phyloP scores from a whole-genome alignment of 2,797 vertebrate genomes.

The Anas flavirostris region DNA sequence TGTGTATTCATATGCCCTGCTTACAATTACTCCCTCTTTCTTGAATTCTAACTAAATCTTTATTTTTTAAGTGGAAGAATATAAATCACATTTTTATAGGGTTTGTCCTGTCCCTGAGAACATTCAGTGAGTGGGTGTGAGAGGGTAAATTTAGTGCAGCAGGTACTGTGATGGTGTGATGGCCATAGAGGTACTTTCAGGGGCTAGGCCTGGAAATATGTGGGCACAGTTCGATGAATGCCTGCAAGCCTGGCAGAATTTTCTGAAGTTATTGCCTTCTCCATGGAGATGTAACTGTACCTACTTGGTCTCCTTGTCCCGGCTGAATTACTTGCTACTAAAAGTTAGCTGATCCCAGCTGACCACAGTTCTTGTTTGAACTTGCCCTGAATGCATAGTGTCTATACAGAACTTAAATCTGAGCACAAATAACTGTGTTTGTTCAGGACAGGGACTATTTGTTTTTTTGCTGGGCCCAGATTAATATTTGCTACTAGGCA shows the following conservation, averaged over 20 bases:
- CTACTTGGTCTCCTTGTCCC: neutral
- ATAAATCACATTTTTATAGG: neutral
- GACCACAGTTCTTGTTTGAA: neutral
- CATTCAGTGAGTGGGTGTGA: neutral
- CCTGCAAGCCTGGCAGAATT: neutral
- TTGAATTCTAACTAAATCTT: neutral
- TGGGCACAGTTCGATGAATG: neutral
- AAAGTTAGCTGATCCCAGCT: neutral
- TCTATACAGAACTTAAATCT: neutral
- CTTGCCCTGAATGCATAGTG: neutral
- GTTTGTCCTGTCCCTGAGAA: neutral
- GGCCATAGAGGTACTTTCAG: fast-evolving
- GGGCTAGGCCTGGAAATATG: neutral
- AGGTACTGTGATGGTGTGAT: neutral
- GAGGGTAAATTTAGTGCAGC: neutral
- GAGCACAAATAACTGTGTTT: neutral
- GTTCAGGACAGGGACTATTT: neutral
- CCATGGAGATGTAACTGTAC: neutral
- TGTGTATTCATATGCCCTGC: neutral
- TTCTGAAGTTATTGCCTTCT: neutral
- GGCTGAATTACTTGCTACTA: neutral
- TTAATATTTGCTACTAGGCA: neutral
- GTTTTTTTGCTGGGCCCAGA: neutral
- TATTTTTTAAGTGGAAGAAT: neutral
- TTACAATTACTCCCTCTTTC: neutral